A percentile compares a stretch with the other conserved stretches of the same genome.
Evolutionary conservation across 2,113 vertebrate species (phyloP).

Genomic region (Ranitomeya variabilis): DNA sequence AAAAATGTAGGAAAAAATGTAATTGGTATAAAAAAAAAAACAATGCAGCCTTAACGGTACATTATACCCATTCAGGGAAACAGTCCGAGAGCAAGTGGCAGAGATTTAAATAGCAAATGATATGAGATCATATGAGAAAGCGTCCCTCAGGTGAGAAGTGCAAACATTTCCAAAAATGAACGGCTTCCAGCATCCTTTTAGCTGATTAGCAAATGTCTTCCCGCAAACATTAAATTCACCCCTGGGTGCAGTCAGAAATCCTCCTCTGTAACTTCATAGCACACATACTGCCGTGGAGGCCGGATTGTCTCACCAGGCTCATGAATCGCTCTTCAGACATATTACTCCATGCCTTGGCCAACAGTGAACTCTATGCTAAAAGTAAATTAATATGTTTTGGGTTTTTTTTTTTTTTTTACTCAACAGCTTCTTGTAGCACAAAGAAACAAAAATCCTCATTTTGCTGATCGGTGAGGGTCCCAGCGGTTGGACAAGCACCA

Average conservation of each 20-base stretch:
- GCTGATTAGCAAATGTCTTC: constrained; percentile 37
- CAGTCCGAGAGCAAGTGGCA: neutral
- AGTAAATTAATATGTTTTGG: too few species aligned
- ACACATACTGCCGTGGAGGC: neutral
- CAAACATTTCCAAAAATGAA: constrained; percentile 34
- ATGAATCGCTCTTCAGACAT: neutral
- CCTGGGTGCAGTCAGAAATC: neutral
- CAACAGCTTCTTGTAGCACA: too few species aligned
- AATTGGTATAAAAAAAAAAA: neutral
- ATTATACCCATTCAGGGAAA: neutral
- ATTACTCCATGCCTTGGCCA: neutral
- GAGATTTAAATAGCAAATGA: neutral
- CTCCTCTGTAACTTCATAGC: neutral
- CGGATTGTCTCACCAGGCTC: neutral
- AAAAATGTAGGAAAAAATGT: neutral
- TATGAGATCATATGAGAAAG: neutral
- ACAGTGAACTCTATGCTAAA: neutral
- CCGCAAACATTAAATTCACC: neutral
- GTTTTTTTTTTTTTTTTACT: too few species aligned
- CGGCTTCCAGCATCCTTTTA: constrained; percentile 30
- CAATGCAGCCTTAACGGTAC: neutral
- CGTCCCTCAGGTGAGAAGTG: constrained; percentile 24
- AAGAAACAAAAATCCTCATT: too few species aligned
- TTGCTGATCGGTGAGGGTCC: too few species aligned
- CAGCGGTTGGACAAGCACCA: too few species aligned